phyloP scores from a whole-genome alignment of 2,113 vertebrate species.

The Parus major region DNA sequence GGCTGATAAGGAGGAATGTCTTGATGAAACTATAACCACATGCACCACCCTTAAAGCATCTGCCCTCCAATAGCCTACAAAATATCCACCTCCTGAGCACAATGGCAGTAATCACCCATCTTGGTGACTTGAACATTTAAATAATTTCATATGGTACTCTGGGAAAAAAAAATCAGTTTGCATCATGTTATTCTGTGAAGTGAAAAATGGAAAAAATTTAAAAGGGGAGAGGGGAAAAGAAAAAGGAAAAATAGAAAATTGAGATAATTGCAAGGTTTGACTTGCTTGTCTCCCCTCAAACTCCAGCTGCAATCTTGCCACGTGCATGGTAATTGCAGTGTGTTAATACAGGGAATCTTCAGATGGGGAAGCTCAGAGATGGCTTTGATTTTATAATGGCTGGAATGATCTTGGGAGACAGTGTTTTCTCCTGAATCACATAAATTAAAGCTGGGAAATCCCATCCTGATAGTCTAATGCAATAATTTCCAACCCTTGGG shows the following conservation, averaged over 20 bases:
- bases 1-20: not conserved
- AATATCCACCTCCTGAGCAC: not conserved
- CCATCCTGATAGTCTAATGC: not conserved
- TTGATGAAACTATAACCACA: constrained; percentile 12
- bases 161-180: not conserved
- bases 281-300: not conserved
- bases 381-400: not conserved
- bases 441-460: constrained; percentile 4
- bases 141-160: not conserved
- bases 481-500: not conserved
- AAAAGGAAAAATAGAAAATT: not conserved
- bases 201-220: not conserved
- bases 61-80: not conserved
- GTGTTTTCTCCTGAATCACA: not conserved
- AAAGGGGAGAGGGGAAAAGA: not conserved
- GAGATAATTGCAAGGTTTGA: not conserved
- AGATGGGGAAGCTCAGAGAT: not conserved
- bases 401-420: not conserved
- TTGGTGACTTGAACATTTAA: not conserved
- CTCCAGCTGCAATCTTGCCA: not conserved
- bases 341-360: not conserved
- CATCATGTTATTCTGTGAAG: not conserved
- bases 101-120: not conserved
- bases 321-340: not conserved
- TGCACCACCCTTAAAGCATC: not conserved